These are phyloP conservation scores for Pediacus dermestoides DNA, from an alignment of 2,888 invertebrate species.

Conservation along the genomic window DNA sequence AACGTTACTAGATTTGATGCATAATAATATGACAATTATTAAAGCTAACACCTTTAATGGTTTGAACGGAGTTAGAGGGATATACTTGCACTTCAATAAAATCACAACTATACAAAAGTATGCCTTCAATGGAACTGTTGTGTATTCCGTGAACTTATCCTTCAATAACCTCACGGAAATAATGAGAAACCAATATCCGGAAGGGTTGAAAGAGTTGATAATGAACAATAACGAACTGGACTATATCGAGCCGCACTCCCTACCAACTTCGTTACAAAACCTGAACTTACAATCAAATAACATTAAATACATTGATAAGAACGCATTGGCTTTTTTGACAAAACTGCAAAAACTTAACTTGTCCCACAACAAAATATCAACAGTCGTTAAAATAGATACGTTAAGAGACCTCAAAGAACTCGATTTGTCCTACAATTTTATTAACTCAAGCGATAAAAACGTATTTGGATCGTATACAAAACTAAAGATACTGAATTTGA, in stretches of 20 bases:
- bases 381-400: neutral
- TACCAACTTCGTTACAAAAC: neutral
- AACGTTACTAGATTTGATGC: neutral
- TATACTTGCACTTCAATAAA: neutral
- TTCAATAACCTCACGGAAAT: neutral
- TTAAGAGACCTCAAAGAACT: neutral
- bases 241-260: neutral
- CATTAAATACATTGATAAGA: neutral
- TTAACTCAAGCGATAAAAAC: neutral
- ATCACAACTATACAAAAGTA: neutral
- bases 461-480: neutral
- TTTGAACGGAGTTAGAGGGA: neutral
- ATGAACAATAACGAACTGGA: neutral
- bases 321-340: neutral
- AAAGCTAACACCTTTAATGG: slow-evolving; percentile 1
- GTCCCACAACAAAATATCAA: neutral
- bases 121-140: neutral
- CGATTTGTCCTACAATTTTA: neutral
- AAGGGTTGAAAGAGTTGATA: neutral
- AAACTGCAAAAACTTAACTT: neutral
- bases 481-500: neutral
- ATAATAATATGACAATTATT: neutral
- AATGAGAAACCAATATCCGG: neutral
- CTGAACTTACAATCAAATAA: neutral
- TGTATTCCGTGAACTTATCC: neutral